Evolutionary conservation across 2,797 vertebrate species (phyloP).

Genomic region (Smutsia gigantea): DNA sequence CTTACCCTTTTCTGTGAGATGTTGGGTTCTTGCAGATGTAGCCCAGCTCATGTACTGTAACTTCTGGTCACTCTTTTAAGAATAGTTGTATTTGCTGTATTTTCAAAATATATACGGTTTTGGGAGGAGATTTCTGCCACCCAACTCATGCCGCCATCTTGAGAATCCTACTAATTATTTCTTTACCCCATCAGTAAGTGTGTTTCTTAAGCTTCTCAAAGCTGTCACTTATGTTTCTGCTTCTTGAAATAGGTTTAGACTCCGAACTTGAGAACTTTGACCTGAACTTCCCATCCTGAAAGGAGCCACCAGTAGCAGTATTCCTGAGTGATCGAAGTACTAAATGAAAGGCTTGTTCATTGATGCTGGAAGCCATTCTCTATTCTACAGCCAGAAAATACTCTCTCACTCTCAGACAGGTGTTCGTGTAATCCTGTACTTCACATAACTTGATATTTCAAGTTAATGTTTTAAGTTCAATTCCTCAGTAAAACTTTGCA

Average conservation of each 20-base stretch:
- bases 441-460: not conserved
- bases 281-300: not conserved
- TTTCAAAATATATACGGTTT: too few relatives aligned
- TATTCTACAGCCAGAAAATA: not conserved
- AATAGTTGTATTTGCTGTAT: too few relatives aligned
- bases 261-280: not conserved
- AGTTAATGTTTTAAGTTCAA: not conserved
- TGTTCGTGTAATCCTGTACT: not conserved
- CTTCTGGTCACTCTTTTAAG: too few relatives aligned
- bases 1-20: too few relatives aligned
- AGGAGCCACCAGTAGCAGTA: not conserved
- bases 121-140: too few relatives aligned
- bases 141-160: too few relatives aligned
- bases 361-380: not conserved
- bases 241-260: not conserved
- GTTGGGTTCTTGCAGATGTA: too few relatives aligned
- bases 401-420: not conserved
- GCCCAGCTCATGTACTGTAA: too few relatives aligned
- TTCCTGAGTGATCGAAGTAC: not conserved
- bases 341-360: not conserved
- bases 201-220: not conserved
- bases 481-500: not conserved
- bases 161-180: not conserved
- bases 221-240: not conserved
- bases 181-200: not conserved